Base-by-base conservation (phyloP, 2,113 vertebrate genomes). In the Pelmatolapia mariae region DNA sequence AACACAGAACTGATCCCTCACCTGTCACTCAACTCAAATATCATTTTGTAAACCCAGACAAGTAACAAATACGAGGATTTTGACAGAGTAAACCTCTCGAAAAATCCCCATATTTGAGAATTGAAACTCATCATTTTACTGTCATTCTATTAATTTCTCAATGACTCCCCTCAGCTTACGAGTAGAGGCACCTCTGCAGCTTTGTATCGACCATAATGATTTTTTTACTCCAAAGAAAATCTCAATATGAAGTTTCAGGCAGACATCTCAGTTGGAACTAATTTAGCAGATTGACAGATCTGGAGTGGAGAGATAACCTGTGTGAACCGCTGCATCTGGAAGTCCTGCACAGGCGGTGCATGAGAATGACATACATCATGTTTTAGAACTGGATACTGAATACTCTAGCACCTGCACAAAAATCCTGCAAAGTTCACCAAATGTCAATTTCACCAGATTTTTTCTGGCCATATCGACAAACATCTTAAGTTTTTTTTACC, bases 401-500 rank as follows among this genome's bases (percentile, higher is more conserved):
- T 61, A 31, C 1, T 61, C 57, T 31, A 18, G 38, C 38, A 43
- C 3, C n/a, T 1, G 36, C 36, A 71, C 8, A 24, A 43, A 71
- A 63, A 0, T 63, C 59, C 59, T 33, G 29, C 29, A 63, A 61
- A 68, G 7, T 22, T 68, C 33, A 40, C 3, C 19, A 22, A 71
- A 71, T 71, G 12, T 71, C 66, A 66, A 2, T 68, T 68, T 68
- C 3, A 40, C 1, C 19, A 22, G 3, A 3, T 68, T 0, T 36
- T 40, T 68, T 68, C 63, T 40, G n/a, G 33, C n/a, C 36, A 68
- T 22, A 8, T 68, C 33, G 43, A 0, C n/a, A 68, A 68, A 38
- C 31, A 38, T 38, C 0, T n/a, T 3, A 13, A 0, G 8, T 4
- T 66, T 1, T 5, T 38, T 40, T 71, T 8, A 24, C n/a, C n/a